Evolutionary conservation across 1,140 invertebrate species (phyloP).

Genomic region (Phenacoccus solenopsis): DNA sequence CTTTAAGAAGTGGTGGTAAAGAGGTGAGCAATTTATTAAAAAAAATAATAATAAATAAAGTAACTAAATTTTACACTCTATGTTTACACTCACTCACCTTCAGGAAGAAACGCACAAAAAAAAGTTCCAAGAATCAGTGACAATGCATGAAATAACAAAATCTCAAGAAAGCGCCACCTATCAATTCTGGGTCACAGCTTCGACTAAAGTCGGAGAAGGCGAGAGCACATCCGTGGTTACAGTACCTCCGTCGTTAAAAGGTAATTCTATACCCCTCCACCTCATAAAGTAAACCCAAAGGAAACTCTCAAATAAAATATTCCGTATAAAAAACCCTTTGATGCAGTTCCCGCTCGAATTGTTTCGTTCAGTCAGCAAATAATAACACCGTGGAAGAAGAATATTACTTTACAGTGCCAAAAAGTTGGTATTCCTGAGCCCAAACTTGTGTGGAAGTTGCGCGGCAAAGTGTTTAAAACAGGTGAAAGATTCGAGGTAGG

Average conservation of each 20-base stretch:
- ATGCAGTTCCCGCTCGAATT: conserved; percentile 59
- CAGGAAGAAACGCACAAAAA: conserved; percentile 54
- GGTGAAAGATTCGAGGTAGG: conserved; percentile 28
- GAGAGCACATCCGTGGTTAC: conserved; percentile 60
- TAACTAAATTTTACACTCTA: not conserved
- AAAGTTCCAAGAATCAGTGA: conserved; percentile 46
- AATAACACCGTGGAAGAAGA: conserved; percentile 71
- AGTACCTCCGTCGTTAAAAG: conserved; percentile 60
- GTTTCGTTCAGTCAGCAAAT: conserved; percentile 65
- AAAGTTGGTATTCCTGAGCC: conserved; percentile 59
- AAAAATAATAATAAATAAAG: not conserved
- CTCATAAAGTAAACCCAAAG: too few species aligned
- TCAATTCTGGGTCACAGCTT: conserved; percentile 69
- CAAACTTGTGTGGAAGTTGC: conserved; percentile 24
- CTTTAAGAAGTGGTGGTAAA: conserved; percentile 55
- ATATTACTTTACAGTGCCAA: conserved; percentile 62
- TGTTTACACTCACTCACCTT: not conserved
- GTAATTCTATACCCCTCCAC: conserved; percentile 37
- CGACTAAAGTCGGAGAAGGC: conserved; percentile 66
- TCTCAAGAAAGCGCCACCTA: conserved; percentile 56
- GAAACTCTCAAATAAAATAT: too few species aligned
- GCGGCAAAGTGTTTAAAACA: conserved; percentile 26
- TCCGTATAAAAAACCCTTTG: not conserved
- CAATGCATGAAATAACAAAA: conserved; percentile 56
- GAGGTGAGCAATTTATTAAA: conserved; percentile 38